Percentiles rank a stretch among this genome's conserved stretches.
phyloP scores from a whole-genome alignment of 2,113 vertebrate genomes.

The Delphinus delphis region DNA sequence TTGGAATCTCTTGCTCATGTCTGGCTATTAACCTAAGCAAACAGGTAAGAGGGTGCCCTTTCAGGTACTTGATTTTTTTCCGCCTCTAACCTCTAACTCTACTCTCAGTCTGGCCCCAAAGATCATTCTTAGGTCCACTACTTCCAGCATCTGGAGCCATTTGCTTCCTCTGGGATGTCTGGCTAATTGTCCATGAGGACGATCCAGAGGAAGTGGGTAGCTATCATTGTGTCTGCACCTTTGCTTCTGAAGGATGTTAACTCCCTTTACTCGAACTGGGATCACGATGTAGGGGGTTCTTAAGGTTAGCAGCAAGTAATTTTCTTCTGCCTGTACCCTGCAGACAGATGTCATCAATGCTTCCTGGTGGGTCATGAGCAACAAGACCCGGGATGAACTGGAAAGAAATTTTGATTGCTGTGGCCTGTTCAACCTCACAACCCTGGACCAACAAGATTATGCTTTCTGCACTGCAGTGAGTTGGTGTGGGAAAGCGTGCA shows the following conservation, averaged over 20 bases:
- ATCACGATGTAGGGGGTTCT: neutral
- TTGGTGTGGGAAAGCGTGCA: neutral
- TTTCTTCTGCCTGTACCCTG: neutral
- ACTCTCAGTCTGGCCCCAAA: neutral
- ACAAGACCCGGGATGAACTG: conserved; percentile 84
- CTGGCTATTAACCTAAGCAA: conserved; percentile 90
- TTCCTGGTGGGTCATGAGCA: conserved; percentile 86
- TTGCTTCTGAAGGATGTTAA: neutral
- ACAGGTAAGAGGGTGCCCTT: conserved; percentile 84
- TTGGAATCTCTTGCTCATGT: conserved; percentile 94
- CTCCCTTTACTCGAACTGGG: neutral
- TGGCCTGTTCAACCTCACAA: conserved; percentile 88
- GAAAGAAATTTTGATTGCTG: conserved; percentile 91
- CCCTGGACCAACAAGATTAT: conserved; percentile 76
- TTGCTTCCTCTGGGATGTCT: neutral
- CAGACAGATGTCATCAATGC: conserved; percentile 88
- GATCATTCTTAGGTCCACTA: neutral
- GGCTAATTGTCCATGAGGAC: neutral
- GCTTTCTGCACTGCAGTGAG: conserved; percentile 85
- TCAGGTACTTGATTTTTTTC: neutral
- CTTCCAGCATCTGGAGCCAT: neutral
- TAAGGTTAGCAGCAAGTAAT: neutral
- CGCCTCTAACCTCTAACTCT: neutral
- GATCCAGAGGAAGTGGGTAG: neutral
- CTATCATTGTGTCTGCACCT: neutral